Evolutionary conservation across 2,888 invertebrate species (phyloP).

Genomic region (Aricia artaxerxes): DNA sequence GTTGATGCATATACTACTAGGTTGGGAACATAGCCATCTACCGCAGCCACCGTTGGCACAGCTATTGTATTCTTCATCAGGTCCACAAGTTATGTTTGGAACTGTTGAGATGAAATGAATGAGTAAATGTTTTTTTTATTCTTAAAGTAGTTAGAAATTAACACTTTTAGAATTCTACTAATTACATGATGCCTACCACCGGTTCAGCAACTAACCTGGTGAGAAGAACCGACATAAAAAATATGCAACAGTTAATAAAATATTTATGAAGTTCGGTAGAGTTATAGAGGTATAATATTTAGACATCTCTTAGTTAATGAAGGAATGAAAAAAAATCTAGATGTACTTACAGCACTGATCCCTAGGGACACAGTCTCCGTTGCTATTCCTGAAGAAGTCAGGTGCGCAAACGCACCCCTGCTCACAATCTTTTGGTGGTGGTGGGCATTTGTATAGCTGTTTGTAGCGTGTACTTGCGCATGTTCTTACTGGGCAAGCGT

Average conservation of each 20-base stretch:
- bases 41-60: constrained; percentile 51
- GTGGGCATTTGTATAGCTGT: constrained; percentile 39
- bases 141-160: no score
- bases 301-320: no score
- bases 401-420: constrained; percentile 48
- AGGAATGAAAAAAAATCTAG: background rate
- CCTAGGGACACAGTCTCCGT: constrained; percentile 42
- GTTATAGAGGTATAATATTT: no score
- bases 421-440: constrained; percentile 36
- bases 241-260: background rate
- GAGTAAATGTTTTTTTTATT: no score
- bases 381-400: constrained; percentile 46
- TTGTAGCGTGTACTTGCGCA: constrained; percentile 44
- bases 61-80: constrained; percentile 44
- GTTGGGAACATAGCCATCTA: constrained; percentile 46
- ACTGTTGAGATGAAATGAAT: background rate
- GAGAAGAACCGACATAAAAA: no score
- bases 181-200: no score
- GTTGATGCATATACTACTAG: constrained; percentile 46
- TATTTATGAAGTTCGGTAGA: background rate
- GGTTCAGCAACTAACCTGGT: no score
- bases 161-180: no score
- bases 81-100: constrained; percentile 27
- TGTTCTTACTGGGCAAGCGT: constrained; percentile 39
- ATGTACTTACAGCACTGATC: background rate